Evolutionary conservation across 2,113 vertebrate species (phyloP), one percentile per base, ranked within the genome.

Genomic region (Lampris incognitus): DNA sequence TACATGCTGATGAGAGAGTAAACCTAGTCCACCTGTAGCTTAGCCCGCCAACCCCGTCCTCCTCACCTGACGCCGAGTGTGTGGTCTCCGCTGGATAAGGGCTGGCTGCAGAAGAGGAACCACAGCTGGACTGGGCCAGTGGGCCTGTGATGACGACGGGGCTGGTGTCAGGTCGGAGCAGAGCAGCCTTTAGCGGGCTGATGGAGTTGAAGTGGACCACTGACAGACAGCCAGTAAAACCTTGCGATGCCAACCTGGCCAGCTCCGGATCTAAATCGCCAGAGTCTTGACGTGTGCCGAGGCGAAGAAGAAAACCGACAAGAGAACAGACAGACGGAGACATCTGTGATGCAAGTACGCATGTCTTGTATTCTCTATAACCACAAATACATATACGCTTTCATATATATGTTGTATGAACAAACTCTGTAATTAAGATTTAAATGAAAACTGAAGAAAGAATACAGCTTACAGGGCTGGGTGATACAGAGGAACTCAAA

Each of bases 181-280:
- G 90, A 1, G 97, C 97, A 3, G 95, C 94, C 84, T 98, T 99
- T 86, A 99, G 92, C 24, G 97, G 97, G 66, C 94, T 91, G 87
- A 98, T 87, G 67, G 95, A 95, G 91, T 97, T 97, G 79, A 99
- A 96, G 86, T 92, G 95, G 76, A 99, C 95, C 0, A 95, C 96
- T 9, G 98, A 99, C 51, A 99, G 94, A 72, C 98, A 99, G 74
- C 98, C 98, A 1, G 87, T 92, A 92, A 98, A 98, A 52, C 97
- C 97, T 59, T 95, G 94, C 0, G 93, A 91, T 3, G 92, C 94
- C 37, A 97, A 88, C 66, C 90, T 85, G 4, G 91, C 85, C 1
- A 97, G 93, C 41, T 97, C 96, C 9, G 91, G 93, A 84, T 97
- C 96, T 74, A 93, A 9, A 41, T 91, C 91, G 10, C 78, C 88